Base-by-base conservation (phyloP, 2,888 invertebrate species). In the Xylota sylvarum region DNA sequence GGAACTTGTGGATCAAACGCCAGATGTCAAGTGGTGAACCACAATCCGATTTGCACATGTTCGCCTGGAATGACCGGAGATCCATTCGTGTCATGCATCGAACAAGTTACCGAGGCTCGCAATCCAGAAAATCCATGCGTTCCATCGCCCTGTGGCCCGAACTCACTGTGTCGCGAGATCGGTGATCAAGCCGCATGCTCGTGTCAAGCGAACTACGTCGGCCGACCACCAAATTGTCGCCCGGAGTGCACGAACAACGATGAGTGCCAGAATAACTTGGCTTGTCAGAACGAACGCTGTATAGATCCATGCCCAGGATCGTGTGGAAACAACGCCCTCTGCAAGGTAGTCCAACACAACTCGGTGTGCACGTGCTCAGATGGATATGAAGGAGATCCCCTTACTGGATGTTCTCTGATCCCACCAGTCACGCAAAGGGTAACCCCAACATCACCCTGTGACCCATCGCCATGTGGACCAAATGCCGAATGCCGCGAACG, bases 121-220 rank as follows among this genome's bases (percentile, higher is more conserved):
- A 91, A 91, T 83, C 90, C 91, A 52, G 93, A 92, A 86, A 95
- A 96, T 90, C 97, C 97, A 35, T 97, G 97, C 91, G 93, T 94
- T 60, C 97, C 97, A 12, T 96, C 96, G 87, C 97, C 97, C 0
- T 97, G 97, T 91, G 97, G 97, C 72, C 96, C 96, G 0, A 95
- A 97, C 90, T 96, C 97, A 4, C 95, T 96, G 91, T 97, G 97
- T 90, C 95, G 96, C 87, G 94, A 96, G 58, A 95, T 97, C 88
- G 96, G 96, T 73, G 95, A 95, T 81, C 96, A 97, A 92, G 95
- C 97, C n/a, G 97, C 97, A 62, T 97, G 97, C 91, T 97, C 97
- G 58, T 97, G 97, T 92, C 93, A 96, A 88, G 93, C 95, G 30
- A 96, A 97, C 90, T 97, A 95, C 90, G 94, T 97, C 62, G 97